Evolutionary conservation across 1,140 invertebrate genomes (phyloP), one percentile per base, ranked within the genome.

Genomic region (Stenopsyche tienmushanensis): DNA sequence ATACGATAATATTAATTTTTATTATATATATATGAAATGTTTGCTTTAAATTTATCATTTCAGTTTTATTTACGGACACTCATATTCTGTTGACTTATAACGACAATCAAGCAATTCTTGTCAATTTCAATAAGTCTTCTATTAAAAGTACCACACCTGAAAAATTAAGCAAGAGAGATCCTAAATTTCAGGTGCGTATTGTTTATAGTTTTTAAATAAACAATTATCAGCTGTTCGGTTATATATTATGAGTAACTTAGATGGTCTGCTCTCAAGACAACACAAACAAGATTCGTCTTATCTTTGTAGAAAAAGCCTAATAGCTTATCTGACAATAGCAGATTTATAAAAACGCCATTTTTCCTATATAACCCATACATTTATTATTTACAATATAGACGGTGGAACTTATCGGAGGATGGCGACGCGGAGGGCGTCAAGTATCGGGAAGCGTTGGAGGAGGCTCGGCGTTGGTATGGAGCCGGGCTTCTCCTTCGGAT

Each of bases 381-480:
- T 18, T n/a, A 49, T 20, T n/a, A 2, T 5, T 20, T 49, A 42
- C 2, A 42, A 15, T 10, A 34, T 58, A 70, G 69, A 70, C 69
- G 8, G 62, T 70, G 23, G 69, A 70, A 26, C 50, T 70, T 25
- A 23, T 65, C 21, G 26, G 65, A 57, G 64, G 68, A 45, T 42
- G 64, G 60, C 18, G 64, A 39, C 29, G 62, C 20, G 64, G 75
- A 72, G 41, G 72, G 18, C 26, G 45, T 44, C 3, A 70, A 49
- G 55, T 72, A 69, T 63, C 63, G 72, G n/a, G 73, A 67, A 50
- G 71, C 76, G 9, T 66, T 5, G 53, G 57, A 0, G 69, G 69
- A 9, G 58, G 49, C 21, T 53, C 62, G n/a, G 69, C 52, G 0
- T 44, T 80, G 3, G 72, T 80, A 20, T 81, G 78, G 78, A 77